Conservation (phyloP, 1,140 invertebrate genomes). For the Procambarus virginalis region DNA sequence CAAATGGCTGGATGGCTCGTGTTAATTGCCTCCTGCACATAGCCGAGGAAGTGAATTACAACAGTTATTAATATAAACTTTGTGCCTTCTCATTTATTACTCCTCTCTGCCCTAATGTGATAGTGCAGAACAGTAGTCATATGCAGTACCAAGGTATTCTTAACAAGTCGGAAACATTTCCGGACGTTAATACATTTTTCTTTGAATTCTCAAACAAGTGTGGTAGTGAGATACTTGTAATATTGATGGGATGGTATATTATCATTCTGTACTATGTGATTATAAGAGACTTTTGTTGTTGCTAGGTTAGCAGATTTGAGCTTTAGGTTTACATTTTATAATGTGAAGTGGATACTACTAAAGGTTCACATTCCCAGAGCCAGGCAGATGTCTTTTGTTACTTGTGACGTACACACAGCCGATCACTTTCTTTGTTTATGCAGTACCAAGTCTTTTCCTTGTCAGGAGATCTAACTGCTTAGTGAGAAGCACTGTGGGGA, state of each 20-base stretch:
- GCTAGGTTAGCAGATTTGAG: constrained; percentile 17
- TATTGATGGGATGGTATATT: constrained; percentile 53
- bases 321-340: neutral
- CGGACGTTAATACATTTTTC: neutral
- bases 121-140: constrained; percentile 10
- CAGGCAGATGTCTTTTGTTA: neutral
- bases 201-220: neutral
- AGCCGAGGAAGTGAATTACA: neutral
- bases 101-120: neutral
- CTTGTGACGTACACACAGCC: neutral
- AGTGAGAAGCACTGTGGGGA: neutral
- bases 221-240: neutral
- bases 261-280: constrained; percentile 43
- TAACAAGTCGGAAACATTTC: neutral
- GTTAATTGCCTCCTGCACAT: neutral
- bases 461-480: neutral
- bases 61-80: constrained; percentile 34
- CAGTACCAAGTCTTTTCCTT: neutral
- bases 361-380: constrained; percentile 36
- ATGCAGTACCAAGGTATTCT: constrained; percentile 25
- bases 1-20: neutral
- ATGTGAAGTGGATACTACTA: neutral
- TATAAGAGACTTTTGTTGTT: constrained; percentile 22
- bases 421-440: neutral
- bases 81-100: constrained; percentile 60